Evolutionary conservation across 2,113 vertebrate genomes (phyloP).

Genomic region (Notechis scutatus): DNA sequence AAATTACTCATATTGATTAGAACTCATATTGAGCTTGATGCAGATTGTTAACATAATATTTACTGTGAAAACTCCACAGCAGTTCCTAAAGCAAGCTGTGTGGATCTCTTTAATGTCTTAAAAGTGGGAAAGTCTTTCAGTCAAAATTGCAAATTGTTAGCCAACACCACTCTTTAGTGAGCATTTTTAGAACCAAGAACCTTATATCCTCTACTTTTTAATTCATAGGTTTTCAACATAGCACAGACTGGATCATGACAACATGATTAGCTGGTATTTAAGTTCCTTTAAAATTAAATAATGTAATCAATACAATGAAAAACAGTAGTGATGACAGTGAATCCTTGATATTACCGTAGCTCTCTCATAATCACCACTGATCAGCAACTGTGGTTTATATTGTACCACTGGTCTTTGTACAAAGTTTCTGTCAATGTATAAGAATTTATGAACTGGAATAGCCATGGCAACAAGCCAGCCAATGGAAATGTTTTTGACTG

Average conservation of each 20-base stretch:
- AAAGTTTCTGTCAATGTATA: neutral
- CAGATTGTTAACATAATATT: neutral
- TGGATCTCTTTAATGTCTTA: constrained; percentile 2
- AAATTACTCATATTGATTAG: neutral
- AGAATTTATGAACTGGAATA: too few relatives aligned
- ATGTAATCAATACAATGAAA: neutral
- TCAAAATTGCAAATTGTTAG: constrained; percentile 19
- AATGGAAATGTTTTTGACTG: too few relatives aligned
- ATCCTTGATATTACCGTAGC: neutral
- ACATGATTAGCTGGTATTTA: neutral
- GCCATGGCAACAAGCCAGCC: too few relatives aligned
- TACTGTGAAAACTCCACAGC: neutral
- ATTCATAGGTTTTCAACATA: neutral
- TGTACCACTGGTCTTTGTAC: neutral
- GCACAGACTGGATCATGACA: neutral
- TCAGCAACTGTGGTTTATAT: neutral
- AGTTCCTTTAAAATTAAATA: neutral
- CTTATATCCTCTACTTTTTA: constrained; percentile 52
- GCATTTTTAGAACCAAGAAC: constrained; percentile 30
- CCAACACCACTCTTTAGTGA: constrained; percentile 32
- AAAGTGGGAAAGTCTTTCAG: neutral
- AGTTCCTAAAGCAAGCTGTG: neutral
- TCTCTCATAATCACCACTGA: neutral
- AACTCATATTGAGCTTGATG: neutral
- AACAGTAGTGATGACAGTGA: neutral